Conservation (phyloP, 2,888 invertebrate genomes). For the Scaptomyza flava region DNA sequence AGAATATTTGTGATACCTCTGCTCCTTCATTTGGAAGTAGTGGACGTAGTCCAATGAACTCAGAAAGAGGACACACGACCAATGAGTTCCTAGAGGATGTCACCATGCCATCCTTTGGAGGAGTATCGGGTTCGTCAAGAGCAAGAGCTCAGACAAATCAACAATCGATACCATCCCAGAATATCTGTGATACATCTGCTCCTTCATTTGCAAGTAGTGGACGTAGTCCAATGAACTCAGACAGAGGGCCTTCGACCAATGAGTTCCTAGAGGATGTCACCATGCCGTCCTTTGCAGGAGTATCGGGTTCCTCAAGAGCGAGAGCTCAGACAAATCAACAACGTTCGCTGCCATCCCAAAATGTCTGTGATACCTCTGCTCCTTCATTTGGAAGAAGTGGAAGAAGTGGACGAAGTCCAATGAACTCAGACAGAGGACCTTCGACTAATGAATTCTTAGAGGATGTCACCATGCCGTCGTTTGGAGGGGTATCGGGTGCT, state of each 20-base stretch:
- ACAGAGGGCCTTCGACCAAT: background rate
- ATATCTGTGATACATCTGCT: too few relatives aligned
- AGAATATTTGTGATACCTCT: slow-evolving; percentile 20
- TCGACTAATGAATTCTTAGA: background rate
- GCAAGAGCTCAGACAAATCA: too few relatives aligned
- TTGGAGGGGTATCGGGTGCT: slow-evolving; percentile 2
- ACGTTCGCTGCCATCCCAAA: background rate
- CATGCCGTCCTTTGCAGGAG: slow-evolving; percentile 28
- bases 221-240: background rate
- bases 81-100: too few relatives aligned
- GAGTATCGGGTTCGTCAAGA: too few relatives aligned
- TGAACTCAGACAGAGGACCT: background rate
- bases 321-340: background rate
- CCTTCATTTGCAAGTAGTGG: too few relatives aligned
- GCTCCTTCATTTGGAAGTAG: slow-evolving; percentile 10
- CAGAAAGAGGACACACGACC: too few relatives aligned
- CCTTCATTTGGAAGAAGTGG: slow-evolving; percentile 19
- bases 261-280: slow-evolving; percentile 17
- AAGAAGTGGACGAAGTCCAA: background rate
- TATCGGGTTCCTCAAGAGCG: background rate
- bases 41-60: background rate
- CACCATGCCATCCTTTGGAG: too few relatives aligned
- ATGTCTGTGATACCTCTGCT: slow-evolving; percentile 9
- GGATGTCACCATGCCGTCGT: background rate
- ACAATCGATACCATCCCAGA: too few relatives aligned